A percentile compares a stretch with the other conserved stretches of the same genome.
Conservation (phyloP, 30 jellyfish, hydroid and myxozoan species). For the Aurelia sp. region DNA sequence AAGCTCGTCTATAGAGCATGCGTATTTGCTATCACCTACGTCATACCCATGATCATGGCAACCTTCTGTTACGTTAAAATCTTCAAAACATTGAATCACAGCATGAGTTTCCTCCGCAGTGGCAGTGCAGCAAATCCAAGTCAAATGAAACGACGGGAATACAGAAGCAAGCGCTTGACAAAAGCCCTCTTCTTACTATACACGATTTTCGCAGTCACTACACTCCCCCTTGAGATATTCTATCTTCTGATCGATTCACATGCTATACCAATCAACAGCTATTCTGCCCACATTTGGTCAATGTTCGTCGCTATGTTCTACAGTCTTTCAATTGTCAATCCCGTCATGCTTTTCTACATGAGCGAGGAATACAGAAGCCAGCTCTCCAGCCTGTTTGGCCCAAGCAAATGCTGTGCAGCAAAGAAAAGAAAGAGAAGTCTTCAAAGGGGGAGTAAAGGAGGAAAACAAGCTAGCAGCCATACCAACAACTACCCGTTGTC, state of each 20-base stretch:
- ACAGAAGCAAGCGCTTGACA: slow-evolving; percentile 72
- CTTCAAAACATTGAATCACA: slow-evolving; percentile 34
- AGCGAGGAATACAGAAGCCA: slow-evolving; percentile 81
- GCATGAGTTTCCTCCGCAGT: slow-evolving; percentile 32
- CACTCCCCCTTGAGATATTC: slow-evolving; percentile 79
- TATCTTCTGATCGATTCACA: slow-evolving; percentile 54
- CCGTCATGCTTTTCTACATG: slow-evolving; percentile 86
- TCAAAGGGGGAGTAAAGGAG: neutral
- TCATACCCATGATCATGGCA: slow-evolving; percentile 74
- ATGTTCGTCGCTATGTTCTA: slow-evolving; percentile 81
- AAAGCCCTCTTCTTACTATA: slow-evolving; percentile 73
- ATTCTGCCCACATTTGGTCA: slow-evolving; percentile 54
- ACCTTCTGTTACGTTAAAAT: slow-evolving; percentile 71
- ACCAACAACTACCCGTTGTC: neutral
- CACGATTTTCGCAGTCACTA: slow-evolving; percentile 59
- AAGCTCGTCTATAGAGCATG: slow-evolving; percentile 57
- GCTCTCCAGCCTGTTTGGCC: slow-evolving; percentile 24
- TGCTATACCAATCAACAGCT: slow-evolving; percentile 34
- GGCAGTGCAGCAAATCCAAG: slow-evolving; percentile 45
- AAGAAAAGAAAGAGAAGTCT: neutral
- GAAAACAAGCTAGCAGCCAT: neutral
- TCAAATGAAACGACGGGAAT: slow-evolving; percentile 56
- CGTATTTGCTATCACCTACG: slow-evolving; percentile 62
- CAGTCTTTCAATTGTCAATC: slow-evolving; percentile 76
- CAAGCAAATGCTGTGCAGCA: neutral